Evolutionary conservation across 2,888 invertebrate genomes (phyloP).

Genomic region (Erebia palarica): DNA sequence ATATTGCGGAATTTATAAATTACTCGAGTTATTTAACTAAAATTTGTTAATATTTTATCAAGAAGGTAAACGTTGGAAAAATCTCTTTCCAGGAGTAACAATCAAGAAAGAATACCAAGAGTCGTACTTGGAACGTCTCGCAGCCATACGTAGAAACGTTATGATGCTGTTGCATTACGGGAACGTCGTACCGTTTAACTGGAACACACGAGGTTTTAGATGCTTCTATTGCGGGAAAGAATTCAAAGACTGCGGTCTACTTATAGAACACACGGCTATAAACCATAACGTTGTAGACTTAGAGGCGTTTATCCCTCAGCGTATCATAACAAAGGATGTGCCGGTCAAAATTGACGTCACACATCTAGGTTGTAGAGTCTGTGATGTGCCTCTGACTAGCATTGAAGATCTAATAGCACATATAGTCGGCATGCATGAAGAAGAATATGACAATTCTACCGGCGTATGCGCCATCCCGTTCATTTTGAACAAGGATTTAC

Average conservation of each 20-base stretch:
- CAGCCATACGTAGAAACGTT: slow-evolving; percentile 57
- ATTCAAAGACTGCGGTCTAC: slow-evolving; percentile 54
- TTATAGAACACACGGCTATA: slow-evolving; percentile 54
- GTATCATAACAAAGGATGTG: slow-evolving; percentile 62
- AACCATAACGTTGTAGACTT: slow-evolving; percentile 54
- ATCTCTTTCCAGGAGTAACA: slow-evolving; percentile 65
- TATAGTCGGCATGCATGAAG: slow-evolving; percentile 51
- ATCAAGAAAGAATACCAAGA: slow-evolving; percentile 46
- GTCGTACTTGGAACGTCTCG: slow-evolving; percentile 55
- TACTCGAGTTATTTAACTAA: not conserved
- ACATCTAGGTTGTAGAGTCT: slow-evolving; percentile 56
- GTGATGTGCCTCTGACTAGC: slow-evolving; percentile 46
- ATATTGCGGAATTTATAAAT: not conserved
- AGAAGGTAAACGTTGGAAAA: slow-evolving; percentile 35
- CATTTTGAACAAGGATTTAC: slow-evolving; percentile 50
- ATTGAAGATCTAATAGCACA: slow-evolving; percentile 59
- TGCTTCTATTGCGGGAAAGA: slow-evolving; percentile 66
- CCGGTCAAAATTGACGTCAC: slow-evolving; percentile 66
- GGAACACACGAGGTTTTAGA: slow-evolving; percentile 63
- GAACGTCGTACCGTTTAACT: slow-evolving; percentile 61
- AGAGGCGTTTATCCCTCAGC: slow-evolving; percentile 52
- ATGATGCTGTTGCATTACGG: slow-evolving; percentile 58
- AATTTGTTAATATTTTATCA: not conserved
- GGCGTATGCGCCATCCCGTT: slow-evolving; percentile 64
- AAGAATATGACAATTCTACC: slow-evolving; percentile 50